These are phyloP conservation scores for Ambastaia sidthimunki DNA, from an alignment of 2,797 vertebrate genomes.

Conservation along the genomic window DNA sequence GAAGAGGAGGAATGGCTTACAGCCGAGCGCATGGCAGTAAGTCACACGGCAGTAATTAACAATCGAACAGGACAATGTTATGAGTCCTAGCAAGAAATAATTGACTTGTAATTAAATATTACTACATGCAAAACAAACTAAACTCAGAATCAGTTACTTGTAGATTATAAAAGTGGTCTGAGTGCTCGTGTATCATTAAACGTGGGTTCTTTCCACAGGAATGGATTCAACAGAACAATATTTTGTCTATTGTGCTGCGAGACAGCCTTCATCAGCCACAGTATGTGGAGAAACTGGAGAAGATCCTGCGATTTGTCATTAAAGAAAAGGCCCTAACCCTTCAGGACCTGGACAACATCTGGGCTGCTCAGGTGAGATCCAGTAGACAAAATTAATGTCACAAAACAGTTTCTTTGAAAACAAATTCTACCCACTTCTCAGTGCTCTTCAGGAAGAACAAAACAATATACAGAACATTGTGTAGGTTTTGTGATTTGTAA, in stretches of 20 bases:
- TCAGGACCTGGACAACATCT: slow-evolving; percentile 99
- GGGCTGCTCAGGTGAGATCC: slow-evolving; percentile 93
- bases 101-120: not conserved
- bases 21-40: slow-evolving; percentile 98
- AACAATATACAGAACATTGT: not conserved
- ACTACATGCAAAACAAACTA: not conserved
- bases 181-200: not conserved
- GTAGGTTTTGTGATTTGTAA: slow-evolving; percentile 1
- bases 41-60: slow-evolving; percentile 55
- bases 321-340: slow-evolving; percentile 99
- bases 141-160: not conserved
- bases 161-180: not conserved
- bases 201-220: slow-evolving; percentile 77
- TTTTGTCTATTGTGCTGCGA: slow-evolving; percentile 95
- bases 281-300: slow-evolving; percentile 98
- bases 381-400: not conserved
- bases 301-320: slow-evolving; percentile 98
- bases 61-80: not conserved
- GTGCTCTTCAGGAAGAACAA: not conserved
- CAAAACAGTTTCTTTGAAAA: not conserved
- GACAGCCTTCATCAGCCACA: slow-evolving; percentile 99
- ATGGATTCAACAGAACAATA: slow-evolving; percentile 99
- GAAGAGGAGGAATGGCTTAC: slow-evolving; percentile 99
- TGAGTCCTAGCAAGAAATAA: not conserved
- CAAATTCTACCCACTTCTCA: not conserved